Evolutionary conservation across 2,113 vertebrate species (phyloP).

Genomic region (Colinus virginianus): DNA sequence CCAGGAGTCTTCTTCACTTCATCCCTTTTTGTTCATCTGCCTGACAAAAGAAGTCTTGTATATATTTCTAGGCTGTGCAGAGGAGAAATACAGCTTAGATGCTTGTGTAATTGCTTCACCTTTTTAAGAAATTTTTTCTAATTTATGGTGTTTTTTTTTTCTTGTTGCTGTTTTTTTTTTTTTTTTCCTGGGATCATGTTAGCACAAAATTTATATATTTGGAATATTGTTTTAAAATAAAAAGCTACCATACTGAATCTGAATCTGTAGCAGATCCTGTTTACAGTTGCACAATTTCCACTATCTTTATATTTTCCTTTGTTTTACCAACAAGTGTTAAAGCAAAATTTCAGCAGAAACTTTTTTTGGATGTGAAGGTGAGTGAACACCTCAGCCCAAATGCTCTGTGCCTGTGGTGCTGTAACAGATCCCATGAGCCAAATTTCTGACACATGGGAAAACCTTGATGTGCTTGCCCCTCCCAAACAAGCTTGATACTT

Average conservation of each 20-base stretch:
- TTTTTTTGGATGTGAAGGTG: conserved; percentile 13
- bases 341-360: not conserved
- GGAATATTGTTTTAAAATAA: conserved; percentile 60
- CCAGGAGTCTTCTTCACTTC: not conserved
- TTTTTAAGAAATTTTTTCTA: conserved; percentile 60
- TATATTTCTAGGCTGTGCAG: conserved; percentile 37
- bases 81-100: conserved; percentile 58
- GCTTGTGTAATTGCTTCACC: conserved; percentile 47
- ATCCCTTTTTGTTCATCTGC: not conserved
- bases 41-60: not conserved
- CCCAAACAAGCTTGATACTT: conserved; percentile 68
- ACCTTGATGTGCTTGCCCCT: not conserved
- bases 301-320: not conserved
- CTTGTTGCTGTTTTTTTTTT: not conserved
- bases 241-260: conserved; percentile 51
- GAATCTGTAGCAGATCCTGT: conserved; percentile 52
- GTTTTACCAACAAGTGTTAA: not conserved
- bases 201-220: conserved; percentile 64
- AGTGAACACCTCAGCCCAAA: conserved; percentile 28
- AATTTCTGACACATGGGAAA: conserved; percentile 18
- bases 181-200: conserved; percentile 58
- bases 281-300: conserved; percentile 45
- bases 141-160: not conserved
- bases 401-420: not conserved
- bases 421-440: not conserved